Evolutionary conservation across 2,797 vertebrate species (phyloP).

Genomic region (Malurus leucopterus): DNA sequence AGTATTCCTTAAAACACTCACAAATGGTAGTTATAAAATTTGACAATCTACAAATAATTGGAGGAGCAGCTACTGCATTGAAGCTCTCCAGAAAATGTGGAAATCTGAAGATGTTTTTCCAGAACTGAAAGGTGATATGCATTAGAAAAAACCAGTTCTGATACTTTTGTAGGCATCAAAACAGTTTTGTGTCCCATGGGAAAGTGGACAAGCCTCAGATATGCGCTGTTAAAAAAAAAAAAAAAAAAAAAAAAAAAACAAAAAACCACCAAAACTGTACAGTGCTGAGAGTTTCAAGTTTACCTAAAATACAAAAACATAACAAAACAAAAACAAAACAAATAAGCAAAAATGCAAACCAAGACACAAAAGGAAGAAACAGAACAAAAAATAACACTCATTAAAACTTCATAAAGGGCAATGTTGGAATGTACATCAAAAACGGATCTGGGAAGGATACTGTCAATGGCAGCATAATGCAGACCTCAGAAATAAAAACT

Average conservation of each 20-base stretch:
- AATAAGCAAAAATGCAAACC: not conserved
- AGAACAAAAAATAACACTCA: not conserved
- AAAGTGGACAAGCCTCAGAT: not conserved
- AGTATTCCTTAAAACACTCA: not conserved
- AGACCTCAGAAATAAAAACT: not conserved
- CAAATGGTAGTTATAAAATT: not conserved
- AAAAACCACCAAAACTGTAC: not conserved
- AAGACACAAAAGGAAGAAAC: not conserved
- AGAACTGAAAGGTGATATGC: not conserved
- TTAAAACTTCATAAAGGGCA: not conserved
- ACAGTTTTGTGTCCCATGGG: not conserved
- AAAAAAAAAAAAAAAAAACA: not conserved
- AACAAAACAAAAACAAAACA: not conserved
- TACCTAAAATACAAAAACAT: not conserved
- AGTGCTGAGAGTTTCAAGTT: not conserved
- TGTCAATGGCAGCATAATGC: not conserved
- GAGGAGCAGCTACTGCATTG: not conserved
- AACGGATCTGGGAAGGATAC: not conserved
- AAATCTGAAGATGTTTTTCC: not conserved
- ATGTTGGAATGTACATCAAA: not conserved
- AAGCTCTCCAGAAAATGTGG: not conserved
- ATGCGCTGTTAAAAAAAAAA: not conserved
- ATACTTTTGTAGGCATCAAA: not conserved
- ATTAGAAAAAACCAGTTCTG: not conserved
- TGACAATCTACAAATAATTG: not conserved